Conservation (phyloP, 2,113 vertebrate genomes). For the Gobius niger region DNA sequence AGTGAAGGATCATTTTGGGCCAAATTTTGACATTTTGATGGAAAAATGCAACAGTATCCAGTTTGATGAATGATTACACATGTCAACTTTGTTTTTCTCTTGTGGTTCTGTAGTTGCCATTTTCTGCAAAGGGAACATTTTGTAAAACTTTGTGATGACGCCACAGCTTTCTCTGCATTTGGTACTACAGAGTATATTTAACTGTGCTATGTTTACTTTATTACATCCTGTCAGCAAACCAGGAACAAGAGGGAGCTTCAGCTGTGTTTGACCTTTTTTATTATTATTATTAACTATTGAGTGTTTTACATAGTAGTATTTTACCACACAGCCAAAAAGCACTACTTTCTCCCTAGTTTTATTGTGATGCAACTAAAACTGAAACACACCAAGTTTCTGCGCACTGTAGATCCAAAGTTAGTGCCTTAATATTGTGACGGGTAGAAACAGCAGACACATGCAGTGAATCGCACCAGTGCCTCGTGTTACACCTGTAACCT, state of each 20-base stretch:
- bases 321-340: conserved; percentile 28
- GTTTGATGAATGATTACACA: too few species aligned
- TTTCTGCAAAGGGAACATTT: conserved; percentile 18
- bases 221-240: conserved; percentile 16
- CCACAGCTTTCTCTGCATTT: conserved; percentile 11
- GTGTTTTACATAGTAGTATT: conserved; percentile 10
- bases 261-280: conserved; percentile 9
- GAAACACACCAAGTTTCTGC: conserved; percentile 40
- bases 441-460: background rate
- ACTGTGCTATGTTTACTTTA: conserved; percentile 27
- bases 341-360: conserved; percentile 13
- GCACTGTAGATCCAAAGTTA: conserved; percentile 32
- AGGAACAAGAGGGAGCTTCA: conserved; percentile 5
- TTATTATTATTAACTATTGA: conserved; percentile 5
- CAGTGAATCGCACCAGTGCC: conserved; percentile 35
- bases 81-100: too few species aligned
- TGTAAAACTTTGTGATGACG: background rate
- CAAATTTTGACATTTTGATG: too few species aligned
- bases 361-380: conserved; percentile 8
- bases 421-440: conserved; percentile 55
- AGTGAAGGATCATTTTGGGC: too few species aligned
- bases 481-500: conserved; percentile 36
- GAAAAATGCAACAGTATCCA: too few species aligned
- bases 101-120: too few species aligned
- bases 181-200: conserved; percentile 45